phyloP scores from a whole-genome alignment of 2,797 vertebrate species.

The Pelobates cultripes region DNA sequence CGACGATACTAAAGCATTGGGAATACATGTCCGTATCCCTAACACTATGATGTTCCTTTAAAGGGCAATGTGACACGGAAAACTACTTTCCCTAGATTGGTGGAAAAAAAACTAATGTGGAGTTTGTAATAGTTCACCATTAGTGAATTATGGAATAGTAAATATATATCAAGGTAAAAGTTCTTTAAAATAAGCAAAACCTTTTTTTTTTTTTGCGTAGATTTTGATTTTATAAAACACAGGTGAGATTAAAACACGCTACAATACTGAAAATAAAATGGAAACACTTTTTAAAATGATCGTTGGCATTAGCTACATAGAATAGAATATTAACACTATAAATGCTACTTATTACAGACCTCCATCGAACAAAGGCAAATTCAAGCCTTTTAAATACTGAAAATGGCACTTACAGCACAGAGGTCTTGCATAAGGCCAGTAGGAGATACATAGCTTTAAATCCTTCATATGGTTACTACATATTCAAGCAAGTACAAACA shows the following conservation, averaged over 20 bases:
- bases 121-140: not conserved
- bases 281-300: not conserved
- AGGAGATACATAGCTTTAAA: constrained; percentile 81
- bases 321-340: constrained; percentile 74
- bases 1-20: too few species aligned
- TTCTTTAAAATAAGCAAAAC: too few species aligned
- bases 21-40: too few species aligned
- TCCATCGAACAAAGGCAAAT: constrained; percentile 70
- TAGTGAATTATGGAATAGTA: too few species aligned
- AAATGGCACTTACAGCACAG: constrained; percentile 96
- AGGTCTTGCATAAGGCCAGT: constrained; percentile 85
- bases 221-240: not conserved
- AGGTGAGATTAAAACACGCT: not conserved
- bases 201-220: not conserved
- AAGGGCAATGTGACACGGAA: not conserved
- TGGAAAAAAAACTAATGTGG: not conserved
- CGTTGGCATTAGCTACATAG: constrained; percentile 39
- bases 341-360: constrained; percentile 85
- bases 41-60: too few species aligned
- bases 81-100: not conserved
- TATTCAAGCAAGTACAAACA: constrained; percentile 77
- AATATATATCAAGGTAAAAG: too few species aligned
- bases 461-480: constrained; percentile 79
- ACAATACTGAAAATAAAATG: not conserved
- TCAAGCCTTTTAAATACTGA: constrained; percentile 77